Base-by-base conservation (phyloP, 2,888 invertebrate genomes). In the Pyrocoelia pectoralis region DNA sequence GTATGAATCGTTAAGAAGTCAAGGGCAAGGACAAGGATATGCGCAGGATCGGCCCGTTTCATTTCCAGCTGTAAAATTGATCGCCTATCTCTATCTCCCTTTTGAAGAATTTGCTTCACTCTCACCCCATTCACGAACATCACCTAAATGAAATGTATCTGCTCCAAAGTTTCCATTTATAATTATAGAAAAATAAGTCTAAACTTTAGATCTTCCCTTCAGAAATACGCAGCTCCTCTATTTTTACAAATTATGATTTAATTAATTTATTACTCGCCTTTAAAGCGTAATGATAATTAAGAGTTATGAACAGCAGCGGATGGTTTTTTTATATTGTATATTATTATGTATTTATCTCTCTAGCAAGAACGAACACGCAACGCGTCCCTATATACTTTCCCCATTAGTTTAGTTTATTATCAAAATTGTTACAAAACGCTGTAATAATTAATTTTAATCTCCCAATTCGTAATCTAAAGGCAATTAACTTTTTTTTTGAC, bases 51-150 rank as follows among this genome's bases (percentile, higher is more conserved):
- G 61, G 40, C 56, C 61, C 48, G 56, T 53, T 56, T 52, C 56
- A 52, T 43, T 18, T 56, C 46, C 61, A 62, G 61, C 61, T 62
- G 61, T 50, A 53, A 52, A 56, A 62, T 62, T 52, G 61, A 62
- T 62, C 56, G 38, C 29, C 49, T 51, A 40, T 43, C 46, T 8
- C 56, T 40, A 33, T 57, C 56, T 51, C 48, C 15, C 19, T 53
- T 52, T 10, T 2, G 17, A 10, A 4, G n/a, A n/a, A 17, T 3
- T 17, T 10, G n/a, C n/a, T n/a, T n/a, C n/a, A n/a, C 19, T 15
- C 24, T 50, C 13, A 6, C 10, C 17, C 46, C 46, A 46, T 46
- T 46, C 46, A 46, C 15, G n/a, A 2, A 43, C 8, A 46, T 46
- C 46, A 17, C 15, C 18, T 46, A 46, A 15, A 46, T 46, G 17